phyloP scores from a whole-genome alignment of 2,113 vertebrate species.

The Motacilla tschutschensis region DNA sequence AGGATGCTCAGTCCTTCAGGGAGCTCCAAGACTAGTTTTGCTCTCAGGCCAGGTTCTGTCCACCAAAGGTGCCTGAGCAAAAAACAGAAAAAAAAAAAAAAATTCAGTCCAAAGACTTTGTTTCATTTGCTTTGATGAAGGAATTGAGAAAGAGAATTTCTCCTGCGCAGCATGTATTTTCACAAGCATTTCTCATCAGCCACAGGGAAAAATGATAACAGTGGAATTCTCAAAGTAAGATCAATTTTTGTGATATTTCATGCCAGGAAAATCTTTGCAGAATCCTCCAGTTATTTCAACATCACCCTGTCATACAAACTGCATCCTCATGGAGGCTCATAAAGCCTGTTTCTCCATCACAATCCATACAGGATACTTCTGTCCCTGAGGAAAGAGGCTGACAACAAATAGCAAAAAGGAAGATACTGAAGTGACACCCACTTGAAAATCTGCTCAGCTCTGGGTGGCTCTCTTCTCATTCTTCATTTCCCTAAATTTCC shows the following conservation, averaged over 20 bases:
- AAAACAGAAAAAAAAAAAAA: neutral
- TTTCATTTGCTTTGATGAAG: neutral
- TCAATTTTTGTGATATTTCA: constrained; percentile 47
- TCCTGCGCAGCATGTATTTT: neutral
- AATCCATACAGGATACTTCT: neutral
- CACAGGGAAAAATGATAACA: constrained; percentile 13
- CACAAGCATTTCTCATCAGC: neutral
- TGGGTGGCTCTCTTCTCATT: neutral
- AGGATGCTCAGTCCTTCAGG: neutral
- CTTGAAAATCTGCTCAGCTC: neutral
- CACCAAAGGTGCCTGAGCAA: neutral
- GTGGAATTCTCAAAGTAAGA: constrained; percentile 52
- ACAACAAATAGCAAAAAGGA: neutral
- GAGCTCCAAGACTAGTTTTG: neutral
- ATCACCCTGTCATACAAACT: constrained; percentile 43
- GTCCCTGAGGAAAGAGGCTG: neutral
- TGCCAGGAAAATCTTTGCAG: constrained; percentile 55
- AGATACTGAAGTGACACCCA: neutral
- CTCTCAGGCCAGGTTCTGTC: neutral
- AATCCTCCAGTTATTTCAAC: constrained; percentile 57
- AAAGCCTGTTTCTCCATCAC: neutral
- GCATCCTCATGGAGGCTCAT: neutral
- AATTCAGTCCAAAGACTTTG: neutral
- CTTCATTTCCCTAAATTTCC: neutral
- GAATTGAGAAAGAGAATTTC: constrained; percentile 16